phyloP scores from a whole-genome alignment of 2,113 vertebrate genomes.

The Otolemur garnettii region DNA sequence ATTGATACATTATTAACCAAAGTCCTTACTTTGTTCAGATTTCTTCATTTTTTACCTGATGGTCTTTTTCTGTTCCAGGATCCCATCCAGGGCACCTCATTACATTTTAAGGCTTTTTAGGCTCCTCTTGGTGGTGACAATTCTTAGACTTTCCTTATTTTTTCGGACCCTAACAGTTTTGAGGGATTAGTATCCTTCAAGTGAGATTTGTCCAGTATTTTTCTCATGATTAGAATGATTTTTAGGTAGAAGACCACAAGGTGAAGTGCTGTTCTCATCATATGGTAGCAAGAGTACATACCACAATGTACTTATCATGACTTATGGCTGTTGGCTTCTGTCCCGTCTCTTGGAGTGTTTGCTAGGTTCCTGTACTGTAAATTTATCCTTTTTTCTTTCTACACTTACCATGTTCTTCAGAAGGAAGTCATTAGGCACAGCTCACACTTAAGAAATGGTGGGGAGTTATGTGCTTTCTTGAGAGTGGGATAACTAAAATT shows the following conservation, averaged over 20 bases:
- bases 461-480: neutral
- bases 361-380: neutral
- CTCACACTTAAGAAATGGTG: neutral
- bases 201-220: neutral
- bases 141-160: neutral
- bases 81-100: neutral
- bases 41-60: constrained; percentile 20
- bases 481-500: neutral
- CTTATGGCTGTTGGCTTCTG: neutral
- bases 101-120: neutral
- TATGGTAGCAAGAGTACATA: neutral
- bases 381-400: neutral
- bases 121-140: neutral
- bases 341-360: neutral
- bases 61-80: neutral
- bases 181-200: too few species aligned
- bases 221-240: neutral
- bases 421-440: neutral
- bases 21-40: neutral
- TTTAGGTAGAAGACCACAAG: neutral
- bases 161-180: neutral
- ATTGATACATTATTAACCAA: neutral
- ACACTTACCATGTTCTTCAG: neutral
- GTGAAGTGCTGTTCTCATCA: neutral
- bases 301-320: neutral